Evolutionary conservation across 2,888 invertebrate genomes (phyloP), one percentile per base, ranked within the genome.

Genomic region (Lasioglossum malachurum): DNA sequence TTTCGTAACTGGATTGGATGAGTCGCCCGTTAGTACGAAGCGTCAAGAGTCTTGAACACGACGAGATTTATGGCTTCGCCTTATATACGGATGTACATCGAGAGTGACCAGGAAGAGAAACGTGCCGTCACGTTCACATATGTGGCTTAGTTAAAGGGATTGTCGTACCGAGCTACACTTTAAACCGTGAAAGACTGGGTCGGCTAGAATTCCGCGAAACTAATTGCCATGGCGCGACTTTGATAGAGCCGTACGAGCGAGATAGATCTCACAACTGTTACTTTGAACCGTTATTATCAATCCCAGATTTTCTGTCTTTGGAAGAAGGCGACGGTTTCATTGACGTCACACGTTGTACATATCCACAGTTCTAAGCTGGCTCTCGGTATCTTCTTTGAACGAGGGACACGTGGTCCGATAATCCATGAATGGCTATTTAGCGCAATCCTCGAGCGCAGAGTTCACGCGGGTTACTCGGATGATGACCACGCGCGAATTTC

Each of bases 31-130:
- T 86, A 82, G 83, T 73, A 81, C 82, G 78, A 78, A 76, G 85
- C 76, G 84, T 91, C 85, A 73, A 84, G 81, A 83, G 84, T 67
- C 88, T 87, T 73, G 82, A 77, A 82, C 87, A 85, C 75, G 84
- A 75, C 57, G 83, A 90, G 90, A 91, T 90, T 91, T 91, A 91
- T 91, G 91, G 90, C 91, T 91, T 90, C 91, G 86, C 78, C 86
- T 90, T 85, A 80, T 80, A 88, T 85, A 88, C 81, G 83, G 80
- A 80, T 80, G 73, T 76, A 78, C 89, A 73, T 83, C 82, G 71
- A 80, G 75, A 80, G 75, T 86, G 87, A 90, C 83, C 88, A 90
- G 91, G 91, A 91, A 91, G 90, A 91, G 90, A 88, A 90, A 90
- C 89, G 89, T 86, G 84, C 87, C 82, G 80, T 80, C 87, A 87